These are phyloP conservation scores for Trichonephila clavipes DNA, from an alignment of 1,140 invertebrate genomes.

Conservation along the genomic window DNA sequence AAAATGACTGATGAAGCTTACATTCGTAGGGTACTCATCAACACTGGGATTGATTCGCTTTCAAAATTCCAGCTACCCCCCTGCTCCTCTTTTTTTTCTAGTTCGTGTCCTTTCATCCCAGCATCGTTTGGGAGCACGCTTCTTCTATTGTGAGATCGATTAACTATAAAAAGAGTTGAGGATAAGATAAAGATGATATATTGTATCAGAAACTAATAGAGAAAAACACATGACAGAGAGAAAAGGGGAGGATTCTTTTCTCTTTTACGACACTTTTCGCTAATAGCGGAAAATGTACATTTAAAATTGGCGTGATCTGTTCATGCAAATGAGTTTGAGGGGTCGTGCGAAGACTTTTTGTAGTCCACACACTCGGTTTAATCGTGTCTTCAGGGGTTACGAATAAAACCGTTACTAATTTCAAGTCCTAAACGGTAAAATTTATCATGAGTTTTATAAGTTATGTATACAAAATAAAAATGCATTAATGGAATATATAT, in stretches of 20 bases:
- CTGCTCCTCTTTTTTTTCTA: conserved; percentile 8
- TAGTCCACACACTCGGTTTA: too few species aligned
- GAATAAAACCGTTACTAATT: neutral
- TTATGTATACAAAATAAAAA: too few species aligned
- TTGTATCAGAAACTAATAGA: conserved; percentile 58
- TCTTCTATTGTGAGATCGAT: conserved; percentile 45
- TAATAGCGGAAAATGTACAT: neutral
- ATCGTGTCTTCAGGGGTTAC: neutral
- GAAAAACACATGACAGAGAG: neutral
- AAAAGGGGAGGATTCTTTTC: neutral
- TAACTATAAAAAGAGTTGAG: conserved; percentile 61
- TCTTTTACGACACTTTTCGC: neutral
- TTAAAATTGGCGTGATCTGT: neutral
- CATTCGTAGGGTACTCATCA: conserved; percentile 61
- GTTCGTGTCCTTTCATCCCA: neutral
- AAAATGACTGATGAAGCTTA: conserved; percentile 72
- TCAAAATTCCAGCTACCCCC: conserved; percentile 16
- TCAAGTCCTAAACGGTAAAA: neutral
- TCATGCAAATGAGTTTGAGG: neutral
- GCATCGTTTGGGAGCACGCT: neutral
- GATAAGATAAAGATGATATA: conserved; percentile 63
- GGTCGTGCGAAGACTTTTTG: neutral
- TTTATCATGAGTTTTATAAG: neutral
- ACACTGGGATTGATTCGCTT: conserved; percentile 49
- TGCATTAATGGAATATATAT: too few species aligned